Conservation (phyloP, 2,888 invertebrate species). For the Onchidella celtica region DNA sequence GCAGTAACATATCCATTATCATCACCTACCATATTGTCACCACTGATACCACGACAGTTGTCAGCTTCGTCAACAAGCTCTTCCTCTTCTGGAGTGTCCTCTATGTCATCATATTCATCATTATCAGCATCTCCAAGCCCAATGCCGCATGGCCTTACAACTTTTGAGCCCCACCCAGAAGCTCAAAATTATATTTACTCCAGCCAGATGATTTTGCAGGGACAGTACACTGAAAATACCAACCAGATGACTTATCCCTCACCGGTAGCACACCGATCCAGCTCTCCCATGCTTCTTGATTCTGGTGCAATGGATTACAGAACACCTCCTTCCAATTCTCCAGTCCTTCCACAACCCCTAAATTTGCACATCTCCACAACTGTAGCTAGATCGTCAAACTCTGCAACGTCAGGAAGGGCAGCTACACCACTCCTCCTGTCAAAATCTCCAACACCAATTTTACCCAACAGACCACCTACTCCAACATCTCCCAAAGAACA, state of each 20-base stretch:
- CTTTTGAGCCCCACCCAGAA: not conserved
- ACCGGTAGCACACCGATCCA: not conserved
- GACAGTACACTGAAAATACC: constrained; percentile 15
- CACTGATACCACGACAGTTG: constrained; percentile 27
- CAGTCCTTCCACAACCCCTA: not conserved
- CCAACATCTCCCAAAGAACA: not conserved
- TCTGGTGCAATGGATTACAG: constrained; percentile 9
- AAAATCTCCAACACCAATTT: not conserved
- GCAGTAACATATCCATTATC: not conserved
- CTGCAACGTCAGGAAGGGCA: not conserved
- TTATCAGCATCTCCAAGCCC: not conserved
- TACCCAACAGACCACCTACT: constrained; percentile 4
- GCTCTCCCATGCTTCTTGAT: not conserved
- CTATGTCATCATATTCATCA: constrained; percentile 7
- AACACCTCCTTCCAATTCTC: constrained; percentile 9
- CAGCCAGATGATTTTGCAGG: constrained; percentile 46
- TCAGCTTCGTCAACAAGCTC: constrained; percentile 39
- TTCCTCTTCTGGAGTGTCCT: constrained; percentile 27
- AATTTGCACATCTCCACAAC: not conserved
- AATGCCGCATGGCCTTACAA: not conserved
- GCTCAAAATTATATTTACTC: constrained; percentile 12
- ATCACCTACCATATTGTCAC: not conserved
- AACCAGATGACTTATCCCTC: not conserved
- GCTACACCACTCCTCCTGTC: not conserved
- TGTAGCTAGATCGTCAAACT: not conserved